Percentiles rank a stretch among this genome's conserved stretches.
Evolutionary conservation across 2,888 invertebrate species (phyloP).

Genomic region (Synergus japonicus): DNA sequence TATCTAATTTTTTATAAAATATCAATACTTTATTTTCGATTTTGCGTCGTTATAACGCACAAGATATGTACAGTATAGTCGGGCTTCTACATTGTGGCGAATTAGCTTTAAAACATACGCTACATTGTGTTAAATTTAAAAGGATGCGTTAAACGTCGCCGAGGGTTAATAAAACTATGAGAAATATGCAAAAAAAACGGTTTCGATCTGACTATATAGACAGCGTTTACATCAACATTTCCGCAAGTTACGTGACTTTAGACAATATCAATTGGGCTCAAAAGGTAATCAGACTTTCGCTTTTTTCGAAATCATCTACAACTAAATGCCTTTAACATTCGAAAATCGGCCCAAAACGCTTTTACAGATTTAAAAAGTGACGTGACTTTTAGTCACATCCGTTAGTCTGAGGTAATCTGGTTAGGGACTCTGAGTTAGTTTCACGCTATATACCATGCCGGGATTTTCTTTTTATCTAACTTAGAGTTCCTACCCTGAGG

Average conservation of each 20-base stretch:
- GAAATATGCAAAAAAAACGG: constrained; percentile 32
- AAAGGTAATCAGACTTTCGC: not conserved
- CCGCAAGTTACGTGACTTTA: not conserved
- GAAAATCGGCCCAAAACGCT: not conserved
- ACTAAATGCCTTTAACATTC: not conserved
- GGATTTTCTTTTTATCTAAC: too few species aligned
- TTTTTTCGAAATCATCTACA: not conserved
- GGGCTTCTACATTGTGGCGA: constrained; percentile 63
- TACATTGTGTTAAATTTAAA: constrained; percentile 37
- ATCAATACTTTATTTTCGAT: constrained; percentile 75
- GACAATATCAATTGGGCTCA: not conserved
- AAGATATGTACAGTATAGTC: constrained; percentile 49
- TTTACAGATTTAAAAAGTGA: not conserved
- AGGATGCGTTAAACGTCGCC: constrained; percentile 2
- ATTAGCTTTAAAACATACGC: constrained; percentile 33
- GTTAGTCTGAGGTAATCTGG: not conserved
- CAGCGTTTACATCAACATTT: constrained; percentile 5
- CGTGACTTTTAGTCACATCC: not conserved
- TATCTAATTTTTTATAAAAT: constrained; percentile 67
- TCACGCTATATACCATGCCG: too few species aligned
- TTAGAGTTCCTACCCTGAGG: not conserved
- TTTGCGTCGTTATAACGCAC: constrained; percentile 50
- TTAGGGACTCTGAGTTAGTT: too few species aligned
- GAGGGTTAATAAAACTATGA: constrained; percentile 13
- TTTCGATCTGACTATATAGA: constrained; percentile 9